phyloP scores from a whole-genome alignment of 2,113 vertebrate species.

The Etheostoma cragini region DNA sequence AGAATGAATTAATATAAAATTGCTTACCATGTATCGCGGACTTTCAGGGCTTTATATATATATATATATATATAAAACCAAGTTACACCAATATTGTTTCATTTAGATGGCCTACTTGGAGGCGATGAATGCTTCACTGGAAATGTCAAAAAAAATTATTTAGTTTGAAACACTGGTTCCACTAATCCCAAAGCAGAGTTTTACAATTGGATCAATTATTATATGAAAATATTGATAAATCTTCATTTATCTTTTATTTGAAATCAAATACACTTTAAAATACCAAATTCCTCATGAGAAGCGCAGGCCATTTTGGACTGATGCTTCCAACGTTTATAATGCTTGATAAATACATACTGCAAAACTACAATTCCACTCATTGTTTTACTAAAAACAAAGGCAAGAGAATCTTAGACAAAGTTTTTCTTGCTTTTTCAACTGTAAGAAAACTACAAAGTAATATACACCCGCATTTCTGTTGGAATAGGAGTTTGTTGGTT shows the following conservation, averaged over 20 bases:
- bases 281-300: neutral
- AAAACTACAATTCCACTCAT: neutral
- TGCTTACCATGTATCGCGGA: too few relatives aligned
- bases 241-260: too few relatives aligned
- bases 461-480: neutral
- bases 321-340: neutral
- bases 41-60: too few relatives aligned
- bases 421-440: conserved; percentile 26
- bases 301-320: neutral
- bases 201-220: neutral
- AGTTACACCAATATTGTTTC: neutral
- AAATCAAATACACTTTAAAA: neutral
- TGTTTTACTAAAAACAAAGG: neutral
- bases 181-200: neutral
- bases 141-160: neutral
- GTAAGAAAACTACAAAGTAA: neutral
- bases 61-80: neutral
- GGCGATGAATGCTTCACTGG: neutral
- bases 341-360: neutral
- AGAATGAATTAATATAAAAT: neutral
- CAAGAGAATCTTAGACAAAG: conserved; percentile 1
- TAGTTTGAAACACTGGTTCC: neutral
- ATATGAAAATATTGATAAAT: too few relatives aligned
- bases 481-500: neutral
- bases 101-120: neutral